phyloP scores from a whole-genome alignment of 2,113 vertebrate genomes.

The Daphoenositta chrysoptera region DNA sequence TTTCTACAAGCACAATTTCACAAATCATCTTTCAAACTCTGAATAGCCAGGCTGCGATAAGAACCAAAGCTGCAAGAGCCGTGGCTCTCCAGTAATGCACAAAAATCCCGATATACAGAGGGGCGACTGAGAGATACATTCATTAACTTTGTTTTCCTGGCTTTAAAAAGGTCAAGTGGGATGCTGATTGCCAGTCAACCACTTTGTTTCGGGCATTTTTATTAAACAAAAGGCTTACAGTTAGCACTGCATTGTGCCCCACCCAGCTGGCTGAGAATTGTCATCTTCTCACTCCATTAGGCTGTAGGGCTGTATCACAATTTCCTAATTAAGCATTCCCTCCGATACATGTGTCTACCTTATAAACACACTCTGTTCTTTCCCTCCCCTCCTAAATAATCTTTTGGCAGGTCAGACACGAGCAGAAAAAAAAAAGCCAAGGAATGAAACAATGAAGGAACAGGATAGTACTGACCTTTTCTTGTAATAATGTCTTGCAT shows the following conservation, averaged over 20 bases:
- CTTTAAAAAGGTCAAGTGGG: slow-evolving; percentile 22
- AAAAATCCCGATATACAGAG: background rate
- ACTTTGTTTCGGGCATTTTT: slow-evolving; percentile 30
- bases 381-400: background rate
- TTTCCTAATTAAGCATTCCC: background rate
- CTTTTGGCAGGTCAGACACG: background rate
- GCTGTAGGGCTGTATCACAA: background rate
- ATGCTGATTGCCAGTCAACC: slow-evolving; percentile 31
- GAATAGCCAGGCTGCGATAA: background rate
- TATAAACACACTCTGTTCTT: background rate
- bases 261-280: slow-evolving; percentile 34
- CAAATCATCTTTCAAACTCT: background rate
- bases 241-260: slow-evolving; percentile 50
- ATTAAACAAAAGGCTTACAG: slow-evolving; percentile 59
- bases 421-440: background rate
- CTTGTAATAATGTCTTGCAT: background rate
- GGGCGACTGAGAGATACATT: background rate
- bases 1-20: background rate
- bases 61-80: background rate
- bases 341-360: background rate
- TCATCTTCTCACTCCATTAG: background rate
- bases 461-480: background rate
- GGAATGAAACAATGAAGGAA: slow-evolving; percentile 12
- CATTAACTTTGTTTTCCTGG: background rate
- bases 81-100: background rate